These are phyloP conservation scores for Drosophila serrata DNA, from an alignment of 1,140 invertebrate genomes.

Conservation along the genomic window DNA sequence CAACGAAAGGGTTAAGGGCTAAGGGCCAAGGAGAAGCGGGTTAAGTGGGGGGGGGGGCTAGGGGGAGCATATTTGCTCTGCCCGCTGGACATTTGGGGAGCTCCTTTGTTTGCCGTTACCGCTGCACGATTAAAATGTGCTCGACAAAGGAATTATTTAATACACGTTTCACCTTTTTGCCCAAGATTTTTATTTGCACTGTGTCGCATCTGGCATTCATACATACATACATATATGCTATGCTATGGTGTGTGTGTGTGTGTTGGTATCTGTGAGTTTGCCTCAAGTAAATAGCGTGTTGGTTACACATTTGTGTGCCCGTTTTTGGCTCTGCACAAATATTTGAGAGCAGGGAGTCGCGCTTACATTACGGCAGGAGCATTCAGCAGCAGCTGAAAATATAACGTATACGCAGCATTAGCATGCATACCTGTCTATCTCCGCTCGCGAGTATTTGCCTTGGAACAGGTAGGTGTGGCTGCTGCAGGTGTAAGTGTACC, in stretches of 20 bases:
- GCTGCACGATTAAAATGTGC: conserved; percentile 83
- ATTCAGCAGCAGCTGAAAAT: conserved; percentile 76
- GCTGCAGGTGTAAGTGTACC: conserved; percentile 30
- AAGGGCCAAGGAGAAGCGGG: conserved; percentile 8
- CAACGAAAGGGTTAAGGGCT: conserved; percentile 25
- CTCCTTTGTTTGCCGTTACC: conserved; percentile 72
- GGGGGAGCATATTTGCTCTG: conserved; percentile 59
- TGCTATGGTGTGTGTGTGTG: background rate
- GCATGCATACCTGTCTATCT: conserved; percentile 68
- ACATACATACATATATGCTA: conserved; percentile 5
- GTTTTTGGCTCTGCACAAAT: conserved; percentile 75
- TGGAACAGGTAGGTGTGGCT: background rate
- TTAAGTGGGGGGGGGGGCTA: conserved; percentile 1
- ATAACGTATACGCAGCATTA: conserved; percentile 79
- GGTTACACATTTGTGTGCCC: conserved; percentile 82
- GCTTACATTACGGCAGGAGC: conserved; percentile 59
- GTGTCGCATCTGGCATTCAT: conserved; percentile 57
- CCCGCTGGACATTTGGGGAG: conserved; percentile 65
- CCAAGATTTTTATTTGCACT: conserved; percentile 81
- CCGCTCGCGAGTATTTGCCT: conserved; percentile 18
- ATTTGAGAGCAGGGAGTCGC: conserved; percentile 69
- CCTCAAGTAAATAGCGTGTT: conserved; percentile 82
- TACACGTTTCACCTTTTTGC: conserved; percentile 81
- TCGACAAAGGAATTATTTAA: conserved; percentile 84
- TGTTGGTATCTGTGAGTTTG: conserved; percentile 47